Base-by-base conservation (phyloP, 2,797 vertebrate genomes). In the Smutsia gigantea region DNA sequence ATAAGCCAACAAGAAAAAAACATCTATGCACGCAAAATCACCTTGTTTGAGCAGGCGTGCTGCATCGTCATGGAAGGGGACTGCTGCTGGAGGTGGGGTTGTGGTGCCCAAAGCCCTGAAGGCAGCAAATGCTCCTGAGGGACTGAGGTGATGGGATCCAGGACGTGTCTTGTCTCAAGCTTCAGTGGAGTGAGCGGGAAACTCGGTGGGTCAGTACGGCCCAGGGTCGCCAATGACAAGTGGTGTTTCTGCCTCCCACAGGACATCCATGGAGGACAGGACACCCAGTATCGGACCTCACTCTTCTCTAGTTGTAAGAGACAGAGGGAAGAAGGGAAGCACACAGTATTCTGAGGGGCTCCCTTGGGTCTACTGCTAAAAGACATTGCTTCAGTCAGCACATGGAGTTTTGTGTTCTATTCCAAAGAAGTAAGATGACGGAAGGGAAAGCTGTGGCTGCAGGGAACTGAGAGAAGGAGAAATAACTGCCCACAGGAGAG, bases 361-460 rank as follows among this genome's bases (percentile, higher is more conserved):
- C 34, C 25, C 1, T 0, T 27, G 77, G 19, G 19, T 46, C 61
- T 49, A 0, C 4, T 1, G 18, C 19, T 25, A 11, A 59, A 51
- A 29, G 7, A n/a, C 4, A 3, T 23, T 12, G 21, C 61, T 77
- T 59, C 8, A 0, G 10, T 9, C 3, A 15, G 64, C 57, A 5
- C 21, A 0, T 1, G 18, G 53, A 39, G 12, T 57, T 55, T 21
- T 19, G 51, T 17, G 27, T 34, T 81, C 72, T 61, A 21, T 51
- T 25, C 15, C 6, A 37, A 46, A 8, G 27, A 4, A 2, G 57
- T 34, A 72, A 61, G 42, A 90, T 53, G 69, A 72, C 2, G 0
- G 59, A 53, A 17, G n/a, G 53, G 7, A 21, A 68, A 39, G 53
- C 5, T 53, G 25, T 25, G 55, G 18, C 61, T 27, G 42, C 14